Base-by-base conservation (phyloP, 2,113 vertebrate genomes). In the Callaeas wilsoni region DNA sequence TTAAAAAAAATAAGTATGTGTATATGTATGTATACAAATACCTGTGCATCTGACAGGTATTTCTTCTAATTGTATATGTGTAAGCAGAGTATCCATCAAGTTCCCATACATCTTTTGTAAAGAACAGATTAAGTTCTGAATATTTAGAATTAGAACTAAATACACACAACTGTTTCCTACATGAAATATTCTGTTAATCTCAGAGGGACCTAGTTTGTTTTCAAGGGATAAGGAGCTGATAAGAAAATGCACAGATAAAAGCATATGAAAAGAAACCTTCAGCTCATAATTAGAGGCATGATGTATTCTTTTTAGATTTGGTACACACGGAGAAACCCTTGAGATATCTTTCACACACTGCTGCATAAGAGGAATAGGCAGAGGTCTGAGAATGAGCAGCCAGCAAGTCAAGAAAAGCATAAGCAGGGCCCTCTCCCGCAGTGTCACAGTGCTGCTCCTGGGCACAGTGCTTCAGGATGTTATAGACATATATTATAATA, bases 1-100 rank as follows among this genome's bases (percentile, higher is more conserved):
- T 57, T 65, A 32, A 30, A 64, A 63, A 16, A 21, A 26, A 15
- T 7, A 6, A 10, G 18, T 10, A 4, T 5, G 5, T 10, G 6
- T 32, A 2, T 35, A 4, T 6, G 0, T 12, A 14, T 12, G 14
- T 13, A 27, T 6, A 47, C 3, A 16, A 6, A 14, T 6, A 79
- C 26, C 55, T 12, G 41, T 0, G 0, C n/a, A 53, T 3, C 13
- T 55, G 15, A 80, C 6, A 50, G 33, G 22, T 16, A 23, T 6
- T 8, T 8, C 5, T 68, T 78, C 41, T 78, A 17, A 46, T 2
- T 49, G 12, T 33, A 2, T 4, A 6, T 9, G 7, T 65, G 21
- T 18, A 37, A 88, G 41, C 30, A 71, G 33, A 89, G 23, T 22
- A 78, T 20, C 16, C 47, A 53, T 22, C 35, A 70, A 27, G 15